These are phyloP conservation scores for Acanthopagrus latus DNA, from an alignment of 2,797 vertebrate species.

Conservation along the genomic window DNA sequence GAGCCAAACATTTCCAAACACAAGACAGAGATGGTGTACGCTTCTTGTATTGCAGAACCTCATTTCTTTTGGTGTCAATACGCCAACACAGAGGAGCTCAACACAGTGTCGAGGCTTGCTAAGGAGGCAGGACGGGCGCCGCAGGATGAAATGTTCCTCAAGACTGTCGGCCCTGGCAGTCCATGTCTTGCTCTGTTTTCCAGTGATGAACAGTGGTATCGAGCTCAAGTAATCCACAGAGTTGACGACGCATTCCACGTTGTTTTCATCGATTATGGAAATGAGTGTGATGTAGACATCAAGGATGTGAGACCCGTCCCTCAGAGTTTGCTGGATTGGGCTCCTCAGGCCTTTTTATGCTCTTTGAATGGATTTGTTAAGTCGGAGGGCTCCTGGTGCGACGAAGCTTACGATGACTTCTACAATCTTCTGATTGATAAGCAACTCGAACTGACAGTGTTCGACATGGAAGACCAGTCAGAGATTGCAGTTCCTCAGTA, in stretches of 20 bases:
- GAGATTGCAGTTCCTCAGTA: slow-evolving; percentile 77
- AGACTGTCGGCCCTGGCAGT: slow-evolving; percentile 76
- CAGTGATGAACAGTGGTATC: slow-evolving; percentile 87
- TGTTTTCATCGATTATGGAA: slow-evolving; percentile 91
- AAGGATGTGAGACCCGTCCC: slow-evolving; percentile 82
- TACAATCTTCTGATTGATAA: slow-evolving; percentile 83
- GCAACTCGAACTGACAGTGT: slow-evolving; percentile 81
- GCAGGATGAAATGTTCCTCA: slow-evolving; percentile 6
- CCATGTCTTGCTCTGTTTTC: slow-evolving; percentile 87
- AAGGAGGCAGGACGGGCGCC: slow-evolving; percentile 78
- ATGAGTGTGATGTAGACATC: slow-evolving; percentile 78
- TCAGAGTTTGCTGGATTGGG: slow-evolving; percentile 71
- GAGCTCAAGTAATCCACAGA: slow-evolving; percentile 83
- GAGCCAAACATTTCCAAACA: slow-evolving; percentile 57
- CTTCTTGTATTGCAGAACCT: slow-evolving; percentile 85
- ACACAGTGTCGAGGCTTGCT: slow-evolving; percentile 70
- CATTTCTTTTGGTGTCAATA: slow-evolving; percentile 92
- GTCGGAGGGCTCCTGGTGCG: slow-evolving; percentile 84
- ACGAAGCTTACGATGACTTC: slow-evolving; percentile 83
- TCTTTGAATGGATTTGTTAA: slow-evolving; percentile 85
- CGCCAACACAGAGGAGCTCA: slow-evolving; percentile 54
- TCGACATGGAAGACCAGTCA: slow-evolving; percentile 58
- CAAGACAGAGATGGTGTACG: slow-evolving; percentile 78
- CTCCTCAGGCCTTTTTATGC: slow-evolving; percentile 90
- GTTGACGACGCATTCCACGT: slow-evolving; percentile 64